Conservation (phyloP, 2,888 invertebrate genomes). For the Rotaria sp. region DNA sequence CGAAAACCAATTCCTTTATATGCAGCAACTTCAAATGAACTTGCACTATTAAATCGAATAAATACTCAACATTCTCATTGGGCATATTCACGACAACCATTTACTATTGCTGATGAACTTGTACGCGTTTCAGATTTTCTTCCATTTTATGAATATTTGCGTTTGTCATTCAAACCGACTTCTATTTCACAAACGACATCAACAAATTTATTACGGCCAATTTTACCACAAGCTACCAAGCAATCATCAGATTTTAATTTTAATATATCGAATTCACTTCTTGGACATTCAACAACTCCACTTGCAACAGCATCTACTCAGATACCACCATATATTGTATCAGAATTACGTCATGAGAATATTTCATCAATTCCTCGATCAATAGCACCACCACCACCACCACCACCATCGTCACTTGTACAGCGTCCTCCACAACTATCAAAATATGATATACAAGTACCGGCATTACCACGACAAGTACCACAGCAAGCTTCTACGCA, state of each 20-base stretch:
- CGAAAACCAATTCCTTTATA: background rate
- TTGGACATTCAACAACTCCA: background rate
- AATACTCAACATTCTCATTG: background rate
- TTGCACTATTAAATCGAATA: background rate
- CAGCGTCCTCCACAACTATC: background rate
- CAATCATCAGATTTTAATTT: too few relatives aligned
- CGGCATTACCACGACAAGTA: background rate
- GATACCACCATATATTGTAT: background rate
- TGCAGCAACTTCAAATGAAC: background rate
- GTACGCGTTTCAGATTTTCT: background rate
- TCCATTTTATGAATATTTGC: slow-evolving; percentile 4
- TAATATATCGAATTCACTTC: too few relatives aligned
- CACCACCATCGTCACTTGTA: background rate
- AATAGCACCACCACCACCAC: background rate
- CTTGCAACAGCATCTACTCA: background rate
- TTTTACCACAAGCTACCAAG: background rate
- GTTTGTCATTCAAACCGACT: background rate
- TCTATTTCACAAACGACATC: background rate
- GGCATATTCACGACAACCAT: background rate
- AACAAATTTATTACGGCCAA: background rate
- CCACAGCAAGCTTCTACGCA: background rate
- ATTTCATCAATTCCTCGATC: background rate
- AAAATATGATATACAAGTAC: background rate
- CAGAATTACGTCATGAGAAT: background rate
- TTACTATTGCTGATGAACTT: background rate